Conservation (phyloP, 2,113 vertebrate genomes). For the Amazona guildingii region DNA sequence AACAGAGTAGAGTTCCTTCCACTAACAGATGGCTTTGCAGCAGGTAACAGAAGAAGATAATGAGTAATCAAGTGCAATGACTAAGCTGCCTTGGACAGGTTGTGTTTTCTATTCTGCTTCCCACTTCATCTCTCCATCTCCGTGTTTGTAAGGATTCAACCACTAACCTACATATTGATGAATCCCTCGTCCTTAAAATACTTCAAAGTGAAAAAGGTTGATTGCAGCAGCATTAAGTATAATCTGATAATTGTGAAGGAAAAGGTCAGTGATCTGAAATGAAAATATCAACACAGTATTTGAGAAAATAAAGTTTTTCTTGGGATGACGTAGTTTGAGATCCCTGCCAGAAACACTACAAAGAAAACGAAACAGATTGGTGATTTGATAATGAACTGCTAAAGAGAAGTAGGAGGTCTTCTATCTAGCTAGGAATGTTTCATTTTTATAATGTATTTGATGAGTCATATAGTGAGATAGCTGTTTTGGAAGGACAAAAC, state of each 20-base stretch:
- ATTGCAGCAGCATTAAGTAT: not conserved
- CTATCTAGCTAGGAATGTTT: not conserved
- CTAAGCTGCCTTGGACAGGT: slow-evolving; percentile 52
- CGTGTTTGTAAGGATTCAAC: not conserved
- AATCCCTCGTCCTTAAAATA: not conserved
- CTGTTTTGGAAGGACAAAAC: slow-evolving; percentile 17
- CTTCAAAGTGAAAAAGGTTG: not conserved
- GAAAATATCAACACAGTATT: not conserved
- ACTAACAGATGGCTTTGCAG: slow-evolving; percentile 60
- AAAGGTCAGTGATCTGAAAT: not conserved
- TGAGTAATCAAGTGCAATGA: slow-evolving; percentile 62
- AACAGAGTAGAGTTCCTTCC: not conserved
- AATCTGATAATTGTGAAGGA: not conserved
- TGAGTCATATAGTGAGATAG: slow-evolving; percentile 30
- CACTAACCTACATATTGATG: not conserved
- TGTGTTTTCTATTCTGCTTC: slow-evolving; percentile 18
- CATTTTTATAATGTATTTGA: slow-evolving; percentile 16
- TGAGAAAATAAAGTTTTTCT: not conserved
- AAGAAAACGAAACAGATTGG: slow-evolving; percentile 26
- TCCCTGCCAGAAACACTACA: not conserved
- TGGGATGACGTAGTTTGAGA: not conserved
- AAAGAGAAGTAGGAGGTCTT: slow-evolving; percentile 1
- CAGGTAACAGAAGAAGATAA: slow-evolving; percentile 61
- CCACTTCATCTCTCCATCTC: not conserved
- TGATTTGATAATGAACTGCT: slow-evolving; percentile 30